phyloP scores from a whole-genome alignment of 2,113 vertebrate species.

The Scophthalmus maximus region DNA sequence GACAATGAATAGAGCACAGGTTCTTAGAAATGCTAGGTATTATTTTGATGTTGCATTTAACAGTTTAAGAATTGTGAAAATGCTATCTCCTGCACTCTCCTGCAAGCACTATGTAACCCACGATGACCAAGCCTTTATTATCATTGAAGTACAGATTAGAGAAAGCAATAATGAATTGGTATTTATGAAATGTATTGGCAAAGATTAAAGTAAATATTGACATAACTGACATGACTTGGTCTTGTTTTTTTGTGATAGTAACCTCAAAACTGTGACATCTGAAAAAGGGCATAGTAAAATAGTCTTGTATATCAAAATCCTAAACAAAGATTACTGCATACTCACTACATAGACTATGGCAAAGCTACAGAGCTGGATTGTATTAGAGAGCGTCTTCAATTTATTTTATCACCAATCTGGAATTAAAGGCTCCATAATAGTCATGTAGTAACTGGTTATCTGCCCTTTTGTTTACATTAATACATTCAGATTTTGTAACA shows the following conservation, averaged over 20 bases:
- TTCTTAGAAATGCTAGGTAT: slow-evolving; percentile 51
- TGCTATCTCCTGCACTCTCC: slow-evolving; percentile 68
- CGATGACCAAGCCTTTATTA: slow-evolving; percentile 61
- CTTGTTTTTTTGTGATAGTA: not conserved
- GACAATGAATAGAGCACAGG: slow-evolving; percentile 41
- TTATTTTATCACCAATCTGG: no score
- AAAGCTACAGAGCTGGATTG: no score
- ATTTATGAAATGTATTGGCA: slow-evolving; percentile 75
- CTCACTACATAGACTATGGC: no score
- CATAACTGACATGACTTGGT: slow-evolving; percentile 23
- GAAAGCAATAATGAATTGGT: slow-evolving; percentile 76
- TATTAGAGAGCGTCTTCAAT: no score
- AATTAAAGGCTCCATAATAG: no score
- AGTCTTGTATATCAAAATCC: no score
- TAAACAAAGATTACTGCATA: no score
- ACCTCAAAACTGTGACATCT: not conserved
- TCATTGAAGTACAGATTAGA: slow-evolving; percentile 67
- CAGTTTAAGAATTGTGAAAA: slow-evolving; percentile 49
- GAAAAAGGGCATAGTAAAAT: no score
- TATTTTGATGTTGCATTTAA: slow-evolving; percentile 64
- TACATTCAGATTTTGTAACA: no score
- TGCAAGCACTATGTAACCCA: slow-evolving; percentile 68
- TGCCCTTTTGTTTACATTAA: no score
- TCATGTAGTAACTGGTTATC: no score
- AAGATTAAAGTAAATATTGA: slow-evolving; percentile 74